Base-by-base conservation (phyloP, 2,797 vertebrate genomes). In the Erithacus rubecula region DNA sequence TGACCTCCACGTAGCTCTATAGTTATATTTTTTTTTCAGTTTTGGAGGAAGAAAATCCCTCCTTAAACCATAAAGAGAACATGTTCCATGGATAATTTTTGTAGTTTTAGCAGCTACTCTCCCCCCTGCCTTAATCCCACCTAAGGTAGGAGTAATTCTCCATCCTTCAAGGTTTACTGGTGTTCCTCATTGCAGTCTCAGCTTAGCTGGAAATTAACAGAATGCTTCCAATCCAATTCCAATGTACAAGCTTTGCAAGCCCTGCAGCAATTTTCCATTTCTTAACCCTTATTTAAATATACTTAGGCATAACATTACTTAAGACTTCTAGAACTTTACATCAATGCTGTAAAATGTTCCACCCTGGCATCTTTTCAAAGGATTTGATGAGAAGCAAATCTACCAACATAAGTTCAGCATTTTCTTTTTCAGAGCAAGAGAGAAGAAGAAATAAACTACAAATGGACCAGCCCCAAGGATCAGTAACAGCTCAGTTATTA, bases 261-360 rank as follows among this genome's bases (percentile, higher is more conserved):
- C 53, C 65, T 83, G 70, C 87, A 95, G 76, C 65, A 72, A 63
- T 67, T 94, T 93, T 84, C 76, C 55, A 72, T 39, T 87, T 84
- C 78, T 59, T 65, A 89, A 59, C 29, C 47, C 58, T 85, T 70
- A 65, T 70, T 94, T 87, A 94, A 89, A 89, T 43, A 70, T 6
- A 83, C 15, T 60, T 36, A 52, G 49, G 41, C 41, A 47, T 41
- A 83, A 64, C n/a, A 47, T 34, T n/a, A 51, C 53, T 89, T 41
- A 39, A 79, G 63, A 52, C 30, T 91, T 88, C 26, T 20, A 64
- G 55, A 82, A 86, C 51, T 76, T 83, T 27, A 71, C 62, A 83
- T 47, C 2, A 3, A 68, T 62, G n/a, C 65, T 72, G 51, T 71
- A 76, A 87, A 60, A 81, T 10, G 11, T 85, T 94, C 75, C 58